These are phyloP conservation scores for Neopelma chrysocephalum DNA, from an alignment of 2,797 vertebrate genomes.

Conservation along the genomic window DNA sequence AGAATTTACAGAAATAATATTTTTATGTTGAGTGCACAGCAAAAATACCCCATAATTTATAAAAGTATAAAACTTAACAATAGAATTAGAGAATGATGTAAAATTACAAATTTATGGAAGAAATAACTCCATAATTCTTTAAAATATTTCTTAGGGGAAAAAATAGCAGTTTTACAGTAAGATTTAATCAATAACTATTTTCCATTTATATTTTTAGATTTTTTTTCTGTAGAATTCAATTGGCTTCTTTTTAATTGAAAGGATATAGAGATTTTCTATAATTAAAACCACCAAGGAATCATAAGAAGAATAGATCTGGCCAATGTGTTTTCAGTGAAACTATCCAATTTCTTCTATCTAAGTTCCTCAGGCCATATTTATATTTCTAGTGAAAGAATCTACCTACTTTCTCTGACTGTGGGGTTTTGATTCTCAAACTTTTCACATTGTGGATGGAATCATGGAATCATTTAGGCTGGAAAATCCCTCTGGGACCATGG, in stretches of 20 bases:
- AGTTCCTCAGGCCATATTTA: background rate
- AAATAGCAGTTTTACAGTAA: background rate
- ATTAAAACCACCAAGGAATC: background rate
- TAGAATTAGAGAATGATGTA: background rate
- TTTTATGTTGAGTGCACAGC: background rate
- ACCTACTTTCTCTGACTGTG: no score
- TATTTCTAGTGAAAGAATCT: background rate
- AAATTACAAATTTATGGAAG: background rate
- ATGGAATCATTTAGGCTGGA: background rate
- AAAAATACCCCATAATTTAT: background rate
- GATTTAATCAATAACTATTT: background rate
- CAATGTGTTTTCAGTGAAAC: background rate
- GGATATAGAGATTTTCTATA: fast-evolving
- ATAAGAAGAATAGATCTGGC: background rate
- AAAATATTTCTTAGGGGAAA: background rate
- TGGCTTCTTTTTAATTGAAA: background rate
- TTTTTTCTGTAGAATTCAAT: background rate
- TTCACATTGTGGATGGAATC: background rate
- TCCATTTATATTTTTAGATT: background rate
- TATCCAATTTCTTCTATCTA: background rate
- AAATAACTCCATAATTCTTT: background rate
- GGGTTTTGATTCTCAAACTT: background rate
- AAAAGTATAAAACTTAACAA: background rate
- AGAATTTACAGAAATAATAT: background rate
- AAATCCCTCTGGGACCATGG: background rate